Evolutionary conservation across 2,888 invertebrate species (phyloP).

Genomic region (Mycalesis mineus): DNA sequence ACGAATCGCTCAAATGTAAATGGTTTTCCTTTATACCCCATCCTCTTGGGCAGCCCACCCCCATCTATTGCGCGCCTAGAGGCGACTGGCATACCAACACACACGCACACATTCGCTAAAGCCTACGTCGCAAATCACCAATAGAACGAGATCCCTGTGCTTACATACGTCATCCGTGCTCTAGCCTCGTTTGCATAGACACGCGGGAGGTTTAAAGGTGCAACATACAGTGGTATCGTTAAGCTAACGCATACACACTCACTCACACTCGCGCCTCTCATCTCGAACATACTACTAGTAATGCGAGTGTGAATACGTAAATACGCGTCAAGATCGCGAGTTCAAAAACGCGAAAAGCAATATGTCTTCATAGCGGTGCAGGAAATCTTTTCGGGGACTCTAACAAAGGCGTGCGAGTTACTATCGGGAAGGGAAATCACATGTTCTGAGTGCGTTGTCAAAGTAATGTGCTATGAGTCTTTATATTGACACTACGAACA

Average conservation of each 20-base stretch:
- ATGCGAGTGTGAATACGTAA: conserved; percentile 78
- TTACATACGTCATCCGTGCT: conserved; percentile 63
- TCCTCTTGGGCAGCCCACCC: conserved; percentile 74
- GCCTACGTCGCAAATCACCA: conserved; percentile 71
- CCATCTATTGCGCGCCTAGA: conserved; percentile 77
- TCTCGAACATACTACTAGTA: conserved; percentile 71
- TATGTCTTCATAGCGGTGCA: conserved; percentile 74
- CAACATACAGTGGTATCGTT: conserved; percentile 59
- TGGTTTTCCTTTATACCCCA: conserved; percentile 80
- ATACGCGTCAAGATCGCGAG: conserved; percentile 74
- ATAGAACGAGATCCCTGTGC: conserved; percentile 55
- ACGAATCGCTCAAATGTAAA: conserved; percentile 80
- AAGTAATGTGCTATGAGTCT: conserved; percentile 12
- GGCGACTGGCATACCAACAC: conserved; percentile 76
- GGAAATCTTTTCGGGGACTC: conserved; percentile 65
- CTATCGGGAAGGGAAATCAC: conserved; percentile 61
- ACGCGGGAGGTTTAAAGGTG: conserved; percentile 43
- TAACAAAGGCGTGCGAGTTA: conserved; percentile 62
- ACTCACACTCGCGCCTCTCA: conserved; percentile 64
- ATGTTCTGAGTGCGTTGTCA: conserved; percentile 41
- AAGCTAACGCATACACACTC: conserved; percentile 60
- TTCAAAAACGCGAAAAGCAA: conserved; percentile 77
- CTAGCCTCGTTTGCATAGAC: conserved; percentile 54
- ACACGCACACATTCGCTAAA: conserved; percentile 64
- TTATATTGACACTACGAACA: not conserved